Evolutionary conservation across 2,797 vertebrate species (phyloP).

Genomic region (Hipposideros larvatus): DNA sequence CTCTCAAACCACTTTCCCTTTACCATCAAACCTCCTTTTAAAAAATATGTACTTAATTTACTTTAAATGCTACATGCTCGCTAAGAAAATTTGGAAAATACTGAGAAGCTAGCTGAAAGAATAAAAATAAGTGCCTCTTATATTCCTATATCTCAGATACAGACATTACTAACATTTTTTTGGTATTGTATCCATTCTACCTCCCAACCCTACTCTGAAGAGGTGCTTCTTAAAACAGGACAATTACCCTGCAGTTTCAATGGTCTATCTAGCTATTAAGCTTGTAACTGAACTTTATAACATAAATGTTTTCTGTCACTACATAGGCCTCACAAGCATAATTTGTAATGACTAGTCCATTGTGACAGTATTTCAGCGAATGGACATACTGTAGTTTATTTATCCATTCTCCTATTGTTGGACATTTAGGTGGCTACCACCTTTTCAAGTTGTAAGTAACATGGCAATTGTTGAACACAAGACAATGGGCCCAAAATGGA

Average conservation of each 20-base stretch:
- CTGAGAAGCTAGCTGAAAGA: neutral
- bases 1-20: neutral
- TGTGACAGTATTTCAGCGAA: neutral
- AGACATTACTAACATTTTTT: neutral
- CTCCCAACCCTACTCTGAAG: neutral
- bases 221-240: neutral
- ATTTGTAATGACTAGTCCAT: neutral
- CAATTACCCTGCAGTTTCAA: neutral
- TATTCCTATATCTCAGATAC: neutral
- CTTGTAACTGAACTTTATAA: neutral
- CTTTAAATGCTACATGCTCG: neutral
- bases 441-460: neutral
- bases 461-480: neutral
- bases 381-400: neutral
- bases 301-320: neutral
- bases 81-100: neutral
- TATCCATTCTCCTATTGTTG: neutral
- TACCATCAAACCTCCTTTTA: neutral
- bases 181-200: neutral
- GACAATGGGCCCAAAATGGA: neutral
- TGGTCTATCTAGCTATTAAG: neutral
- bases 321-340: neutral
- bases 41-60: neutral
- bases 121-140: neutral
- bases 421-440: neutral